Conservation (phyloP, 2,888 invertebrate genomes). For the Conchocele bisecta region DNA sequence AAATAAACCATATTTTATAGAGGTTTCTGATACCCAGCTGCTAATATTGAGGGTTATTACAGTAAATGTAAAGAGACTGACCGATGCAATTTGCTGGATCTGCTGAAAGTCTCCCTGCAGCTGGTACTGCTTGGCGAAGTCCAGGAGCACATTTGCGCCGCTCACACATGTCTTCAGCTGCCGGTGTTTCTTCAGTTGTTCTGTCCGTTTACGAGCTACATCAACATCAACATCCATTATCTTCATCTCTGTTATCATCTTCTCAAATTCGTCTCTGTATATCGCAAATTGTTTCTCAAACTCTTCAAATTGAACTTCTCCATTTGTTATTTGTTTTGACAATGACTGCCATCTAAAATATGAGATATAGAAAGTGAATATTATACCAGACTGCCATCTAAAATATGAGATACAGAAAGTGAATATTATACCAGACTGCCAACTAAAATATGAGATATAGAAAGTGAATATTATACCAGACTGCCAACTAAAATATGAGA, state of each 20-base stretch:
- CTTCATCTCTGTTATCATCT: background rate
- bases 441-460: no score
- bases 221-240: constrained; percentile 14
- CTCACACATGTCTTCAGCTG: constrained; percentile 45
- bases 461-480: no score
- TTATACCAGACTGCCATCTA: no score
- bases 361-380: no score
- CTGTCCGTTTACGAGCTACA: constrained; percentile 18
- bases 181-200: constrained; percentile 53
- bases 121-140: constrained; percentile 33
- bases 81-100: constrained; percentile 10
- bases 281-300: background rate
- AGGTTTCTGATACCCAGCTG: no score
- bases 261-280: background rate
- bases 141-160: constrained; percentile 55
- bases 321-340: background rate
- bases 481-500: no score
- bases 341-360: background rate
- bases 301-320: background rate
- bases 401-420: no score
- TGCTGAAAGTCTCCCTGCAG: constrained; percentile 52
- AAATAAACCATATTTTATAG: no score
- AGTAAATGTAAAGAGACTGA: no score
- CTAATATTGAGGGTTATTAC: no score
- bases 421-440: no score